phyloP scores from a whole-genome alignment of 2,888 invertebrate species.

The Dolichopus griseipennis region DNA sequence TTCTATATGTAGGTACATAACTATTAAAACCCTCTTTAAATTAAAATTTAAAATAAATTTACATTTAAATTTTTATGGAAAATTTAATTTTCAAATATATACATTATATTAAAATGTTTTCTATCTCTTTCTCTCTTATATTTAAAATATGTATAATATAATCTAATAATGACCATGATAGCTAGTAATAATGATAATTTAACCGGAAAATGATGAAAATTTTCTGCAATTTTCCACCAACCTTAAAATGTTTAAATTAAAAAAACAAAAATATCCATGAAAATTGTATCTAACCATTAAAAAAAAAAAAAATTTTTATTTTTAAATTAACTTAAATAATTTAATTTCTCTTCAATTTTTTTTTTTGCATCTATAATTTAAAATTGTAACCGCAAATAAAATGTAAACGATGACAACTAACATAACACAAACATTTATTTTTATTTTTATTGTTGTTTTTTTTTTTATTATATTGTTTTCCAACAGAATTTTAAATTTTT shows the following conservation, averaged over 20 bases:
- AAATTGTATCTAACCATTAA: no score
- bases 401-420: constrained; percentile 1
- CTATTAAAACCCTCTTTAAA: no score
- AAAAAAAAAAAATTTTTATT: no score
- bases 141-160: background rate
- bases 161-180: background rate
- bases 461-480: background rate
- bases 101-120: no score
- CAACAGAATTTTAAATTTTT: background rate
- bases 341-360: background rate
- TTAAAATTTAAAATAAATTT: no score
- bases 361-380: background rate
- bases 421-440: background rate
- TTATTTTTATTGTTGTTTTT: background rate
- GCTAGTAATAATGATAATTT: background rate
- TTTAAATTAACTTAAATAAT: constrained; percentile 2
- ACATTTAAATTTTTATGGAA: no score
- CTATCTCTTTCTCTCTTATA: background rate
- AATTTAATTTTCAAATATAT: no score
- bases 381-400: constrained; percentile 6
- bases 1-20: no score
- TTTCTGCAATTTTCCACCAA: no score
- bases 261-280: no score
- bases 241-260: no score
- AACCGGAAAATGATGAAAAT: background rate